Evolutionary conservation across 2,113 vertebrate species (phyloP), one percentile per base, ranked within the genome.

Genomic region (Nothoprocta pentlandii): DNA sequence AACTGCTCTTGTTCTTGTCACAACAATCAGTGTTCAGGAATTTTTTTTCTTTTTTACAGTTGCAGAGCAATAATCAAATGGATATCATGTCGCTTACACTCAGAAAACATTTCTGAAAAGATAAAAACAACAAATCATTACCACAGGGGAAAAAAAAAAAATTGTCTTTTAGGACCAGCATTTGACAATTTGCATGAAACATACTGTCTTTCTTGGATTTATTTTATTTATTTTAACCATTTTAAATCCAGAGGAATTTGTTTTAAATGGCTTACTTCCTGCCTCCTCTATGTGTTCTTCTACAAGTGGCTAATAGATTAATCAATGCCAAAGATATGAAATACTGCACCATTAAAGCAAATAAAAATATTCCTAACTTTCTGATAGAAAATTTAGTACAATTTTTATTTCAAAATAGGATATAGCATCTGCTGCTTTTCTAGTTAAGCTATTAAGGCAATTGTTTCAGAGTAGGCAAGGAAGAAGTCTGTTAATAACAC

Each of bases 221-320:
- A 13, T 28, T 49, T 80, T 56, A 67, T 44, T 44, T 44, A 44
- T 44, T 44, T 44, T 44, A 44, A 44, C 15, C 42, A 44, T 49
- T 49, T 21, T 49, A 22, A 49, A 49, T 49, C 21, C 47, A 49
- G 47, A 49, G 25, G 36, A 15, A 47, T 25, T 2, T 58, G 9
- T 25, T 49, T 80, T 58, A 68, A 53, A 63, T 17, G 28, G 47
- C 10, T 4, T 30, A 14, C 8, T 3, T 26, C 15, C n/a, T 36
- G 51, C 22, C 54, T 54, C 21, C 28, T 68, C 17, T 77, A 26
- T 3, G 2, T 34, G 28, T 6, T 51, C 28, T 46, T 82, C 41
- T 46, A 71, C 21, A 51, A 0, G 0, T 14, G n/a, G 6, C 17
- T 6, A 76, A 36, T 39, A 84, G 46, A 63, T 42, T n/a, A 68